A percentile compares a stretch with the other conserved stretches of the same genome.
Conservation (phyloP, 1,140 invertebrate species). For the Littorina saxatilis region DNA sequence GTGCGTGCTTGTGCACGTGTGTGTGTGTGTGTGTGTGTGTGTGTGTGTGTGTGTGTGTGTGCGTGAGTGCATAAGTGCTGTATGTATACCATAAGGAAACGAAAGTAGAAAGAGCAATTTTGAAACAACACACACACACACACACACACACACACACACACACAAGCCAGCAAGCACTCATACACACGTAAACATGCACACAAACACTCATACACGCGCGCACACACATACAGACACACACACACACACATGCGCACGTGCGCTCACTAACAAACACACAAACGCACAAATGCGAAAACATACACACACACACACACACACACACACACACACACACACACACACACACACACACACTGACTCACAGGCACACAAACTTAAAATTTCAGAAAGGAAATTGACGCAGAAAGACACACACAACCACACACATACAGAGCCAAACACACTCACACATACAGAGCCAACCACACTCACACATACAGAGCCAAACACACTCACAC, state of each 20-base stretch:
- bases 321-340: conserved; percentile 10
- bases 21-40: neutral
- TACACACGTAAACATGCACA: neutral
- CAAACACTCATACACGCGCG: conserved; percentile 7
- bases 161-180: neutral
- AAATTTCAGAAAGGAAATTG: no score
- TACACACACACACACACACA: conserved; percentile 5
- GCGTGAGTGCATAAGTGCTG: neutral
- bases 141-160: conserved; percentile 1
- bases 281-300: no score
- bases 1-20: neutral
- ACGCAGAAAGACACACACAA: no score
- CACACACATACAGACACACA: neutral
- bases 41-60: neutral
- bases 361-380: neutral
- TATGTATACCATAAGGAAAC: neutral
- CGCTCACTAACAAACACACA: no score
- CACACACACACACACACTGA: conserved; percentile 7
- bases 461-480: no score
- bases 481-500: no score
- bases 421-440: neutral
- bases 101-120: no score
- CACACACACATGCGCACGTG: neutral
- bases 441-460: neutral
- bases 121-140: neutral